Conservation (phyloP, 2,113 vertebrate genomes). For the Cavia porcellus region DNA sequence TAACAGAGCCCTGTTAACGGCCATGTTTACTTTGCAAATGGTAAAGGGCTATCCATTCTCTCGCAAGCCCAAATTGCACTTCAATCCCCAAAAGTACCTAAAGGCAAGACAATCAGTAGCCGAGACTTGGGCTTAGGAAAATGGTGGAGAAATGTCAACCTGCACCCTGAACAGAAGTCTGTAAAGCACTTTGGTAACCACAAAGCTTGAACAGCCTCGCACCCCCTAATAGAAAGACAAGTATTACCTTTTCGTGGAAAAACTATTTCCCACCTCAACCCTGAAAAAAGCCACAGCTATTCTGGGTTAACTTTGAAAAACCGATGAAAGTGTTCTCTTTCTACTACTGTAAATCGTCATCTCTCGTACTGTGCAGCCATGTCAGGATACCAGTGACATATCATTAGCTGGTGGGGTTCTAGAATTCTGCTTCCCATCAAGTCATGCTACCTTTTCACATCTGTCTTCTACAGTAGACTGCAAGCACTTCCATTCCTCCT, state of each 20-base stretch:
- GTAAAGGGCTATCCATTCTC: not conserved
- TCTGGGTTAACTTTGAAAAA: conserved; percentile 46
- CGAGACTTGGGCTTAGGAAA: not conserved
- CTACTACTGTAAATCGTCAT: not conserved
- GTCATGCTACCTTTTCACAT: not conserved
- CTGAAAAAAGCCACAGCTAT: conserved; percentile 52
- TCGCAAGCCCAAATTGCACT: not conserved
- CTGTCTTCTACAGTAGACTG: not conserved
- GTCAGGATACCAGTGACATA: not conserved
- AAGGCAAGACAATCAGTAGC: not conserved
- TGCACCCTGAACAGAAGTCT: not conserved
- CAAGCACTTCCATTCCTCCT: not conserved
- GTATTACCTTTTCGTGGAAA: conserved; percentile 30
- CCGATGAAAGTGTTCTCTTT: not conserved
- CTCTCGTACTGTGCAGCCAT: not conserved
- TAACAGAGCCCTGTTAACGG: not conserved
- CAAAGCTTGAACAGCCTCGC: not conserved
- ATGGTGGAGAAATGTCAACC: not conserved
- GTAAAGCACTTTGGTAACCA: not conserved
- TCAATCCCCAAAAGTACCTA: not conserved
- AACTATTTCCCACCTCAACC: not conserved
- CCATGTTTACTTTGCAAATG: conserved; percentile 7
- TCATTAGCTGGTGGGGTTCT: not conserved
- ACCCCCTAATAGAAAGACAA: not conserved
- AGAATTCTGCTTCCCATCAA: not conserved